Percentiles rank a stretch among this genome's conserved stretches.
Evolutionary conservation across 2,888 invertebrate species (phyloP).

Genomic region (Drosophila incognita): DNA sequence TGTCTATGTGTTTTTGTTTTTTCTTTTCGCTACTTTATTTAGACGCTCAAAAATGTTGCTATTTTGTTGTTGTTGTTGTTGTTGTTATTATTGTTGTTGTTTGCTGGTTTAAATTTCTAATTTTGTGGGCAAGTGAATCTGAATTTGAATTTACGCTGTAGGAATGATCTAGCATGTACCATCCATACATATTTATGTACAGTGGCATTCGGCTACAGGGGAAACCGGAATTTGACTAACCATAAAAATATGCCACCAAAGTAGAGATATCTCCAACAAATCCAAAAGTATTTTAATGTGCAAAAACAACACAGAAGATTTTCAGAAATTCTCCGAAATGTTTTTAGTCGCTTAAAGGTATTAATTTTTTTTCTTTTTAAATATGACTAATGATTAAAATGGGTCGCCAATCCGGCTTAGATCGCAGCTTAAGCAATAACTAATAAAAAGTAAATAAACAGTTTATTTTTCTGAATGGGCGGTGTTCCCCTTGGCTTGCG

Average conservation of each 20-base stretch:
- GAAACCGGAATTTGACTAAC: background rate
- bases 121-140: slow-evolving; percentile 81
- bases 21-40: slow-evolving; percentile 69
- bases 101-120: slow-evolving; percentile 75
- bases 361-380: too few species aligned
- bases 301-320: background rate
- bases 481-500: background rate
- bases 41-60: slow-evolving; percentile 70
- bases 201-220: slow-evolving; percentile 20
- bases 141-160: slow-evolving; percentile 72
- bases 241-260: background rate
- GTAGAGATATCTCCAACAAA: background rate
- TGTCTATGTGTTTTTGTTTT: slow-evolving; percentile 23
- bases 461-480: too few species aligned
- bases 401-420: background rate
- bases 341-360: background rate
- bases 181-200: slow-evolving; percentile 39
- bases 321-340: background rate
- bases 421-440: background rate
- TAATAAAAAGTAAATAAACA: background rate
- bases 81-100: slow-evolving; percentile 32
- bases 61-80: slow-evolving; percentile 48
- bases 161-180: slow-evolving; percentile 64
- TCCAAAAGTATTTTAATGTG: background rate
- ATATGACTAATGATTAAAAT: slow-evolving; percentile 1